These are phyloP conservation scores for Pissodes strobi DNA, from an alignment of 1,140 invertebrate species.

Conservation along the genomic window DNA sequence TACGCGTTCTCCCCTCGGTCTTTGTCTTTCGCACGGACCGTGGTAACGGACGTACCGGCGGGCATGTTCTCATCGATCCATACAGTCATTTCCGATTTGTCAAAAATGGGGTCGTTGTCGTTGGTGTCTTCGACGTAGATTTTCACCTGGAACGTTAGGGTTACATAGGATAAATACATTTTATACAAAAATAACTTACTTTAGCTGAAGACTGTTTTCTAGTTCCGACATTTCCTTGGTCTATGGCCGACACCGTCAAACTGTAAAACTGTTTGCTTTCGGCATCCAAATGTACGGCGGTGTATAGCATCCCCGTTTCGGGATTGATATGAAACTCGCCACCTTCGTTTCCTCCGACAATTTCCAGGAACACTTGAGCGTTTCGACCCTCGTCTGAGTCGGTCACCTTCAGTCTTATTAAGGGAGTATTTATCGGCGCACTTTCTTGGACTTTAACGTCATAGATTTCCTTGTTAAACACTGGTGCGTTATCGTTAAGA, in stretches of 20 bases:
- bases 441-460: conserved; percentile 87
- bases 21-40: conserved; percentile 81
- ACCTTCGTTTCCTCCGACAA: conserved; percentile 90
- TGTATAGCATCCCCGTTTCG: conserved; percentile 87
- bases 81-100: conserved; percentile 68
- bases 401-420: conserved; percentile 83
- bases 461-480: conserved; percentile 88
- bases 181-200: conserved; percentile 57
- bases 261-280: conserved; percentile 88
- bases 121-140: conserved; percentile 87
- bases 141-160: conserved; percentile 56
- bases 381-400: conserved; percentile 84
- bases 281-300: conserved; percentile 81
- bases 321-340: conserved; percentile 86
- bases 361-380: conserved; percentile 82
- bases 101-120: conserved; percentile 90
- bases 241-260: conserved; percentile 87
- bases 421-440: conserved; percentile 83
- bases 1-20: conserved; percentile 95
- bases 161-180: background rate
- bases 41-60: conserved; percentile 78
- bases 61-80: conserved; percentile 86
- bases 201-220: conserved; percentile 86
- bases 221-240: conserved; percentile 82
- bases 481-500: conserved; percentile 82